These are phyloP conservation scores for Eurois occulta DNA, from an alignment of 2,888 invertebrate species.

Conservation along the genomic window DNA sequence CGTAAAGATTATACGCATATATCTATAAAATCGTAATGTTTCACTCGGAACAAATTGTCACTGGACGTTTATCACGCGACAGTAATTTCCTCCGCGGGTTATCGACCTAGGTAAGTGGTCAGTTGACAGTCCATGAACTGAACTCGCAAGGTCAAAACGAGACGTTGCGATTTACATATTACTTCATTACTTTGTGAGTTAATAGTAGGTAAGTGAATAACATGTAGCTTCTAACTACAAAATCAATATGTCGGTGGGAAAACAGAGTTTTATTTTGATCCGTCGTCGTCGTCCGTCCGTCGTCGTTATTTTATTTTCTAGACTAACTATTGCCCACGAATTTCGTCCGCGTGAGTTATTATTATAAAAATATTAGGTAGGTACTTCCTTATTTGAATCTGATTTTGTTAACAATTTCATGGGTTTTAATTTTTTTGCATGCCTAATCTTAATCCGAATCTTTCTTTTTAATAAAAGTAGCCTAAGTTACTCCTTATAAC, in stretches of 20 bases:
- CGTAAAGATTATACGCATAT: not conserved
- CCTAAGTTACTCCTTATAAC: no score
- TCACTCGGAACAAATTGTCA: slow-evolving; percentile 15
- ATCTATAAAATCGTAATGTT: slow-evolving; percentile 8
- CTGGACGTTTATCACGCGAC: slow-evolving; percentile 52
- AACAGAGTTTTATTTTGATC: slow-evolving; percentile 34
- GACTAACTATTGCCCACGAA: not conserved
- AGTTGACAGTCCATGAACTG: slow-evolving; percentile 60
- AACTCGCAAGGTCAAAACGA: slow-evolving; percentile 53
- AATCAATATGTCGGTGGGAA: slow-evolving; percentile 32
- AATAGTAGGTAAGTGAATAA: slow-evolving; percentile 13
- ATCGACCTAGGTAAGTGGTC: slow-evolving; percentile 66
- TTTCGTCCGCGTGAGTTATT: no score
- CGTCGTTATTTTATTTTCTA: not conserved
- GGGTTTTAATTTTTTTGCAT: no score
- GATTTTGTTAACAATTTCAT: no score
- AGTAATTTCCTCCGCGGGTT: slow-evolving; percentile 63
- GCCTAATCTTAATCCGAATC: no score
- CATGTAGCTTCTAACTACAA: slow-evolving; percentile 15
- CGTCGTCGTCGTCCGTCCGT: no score
- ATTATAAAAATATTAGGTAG: no score
- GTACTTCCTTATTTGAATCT: no score
- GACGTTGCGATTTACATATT: slow-evolving; percentile 47
- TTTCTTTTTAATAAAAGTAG: no score
- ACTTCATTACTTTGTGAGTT: slow-evolving; percentile 9